Base-by-base conservation (phyloP, 1,140 invertebrate genomes). In the Cyphomyrmex costatus region DNA sequence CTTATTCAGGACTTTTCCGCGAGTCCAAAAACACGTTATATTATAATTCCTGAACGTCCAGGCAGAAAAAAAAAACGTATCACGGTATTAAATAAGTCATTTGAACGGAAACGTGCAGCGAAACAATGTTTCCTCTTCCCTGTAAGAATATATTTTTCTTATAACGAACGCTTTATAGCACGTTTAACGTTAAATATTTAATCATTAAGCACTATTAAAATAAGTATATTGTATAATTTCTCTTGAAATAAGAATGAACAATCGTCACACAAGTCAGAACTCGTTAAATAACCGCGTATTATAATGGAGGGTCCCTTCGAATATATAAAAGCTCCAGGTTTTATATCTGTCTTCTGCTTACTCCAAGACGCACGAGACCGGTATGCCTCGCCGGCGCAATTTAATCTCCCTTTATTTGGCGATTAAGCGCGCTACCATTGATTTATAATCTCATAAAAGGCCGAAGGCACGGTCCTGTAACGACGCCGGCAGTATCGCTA, bases 371-470 rank as follows among this genome's bases (percentile, higher is more conserved):
- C 78, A 70, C 36, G 79, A 82, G 79, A 71, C 79, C 79, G 66
- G 79, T 73, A 82, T 73, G 27, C 68, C 53, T 83, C 68, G 79
- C 14, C 58, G 46, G 61, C 65, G 86, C 88, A 90, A 89, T 90
- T 87, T 88, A 91, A 92, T 89, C 86, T 87, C 78, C 79, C 85
- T 91, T 92, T 91, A 91, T 90, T 89, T 86, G 89, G 84, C 90
- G 89, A 92, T 93, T 90, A 93, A 93, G 85, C 65, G 88, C 87
- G 58, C 73, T 84, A 84, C 42, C 66, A 33, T 92, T 92, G 92
- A 93, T 93, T 93, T 91, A 92, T 86, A 88, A 87, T 93, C 91
- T 93, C 90, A 73, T 92, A 92, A 92, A 92, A 77, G 87, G 71
- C 65, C 71, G 88, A 80, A 89, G 85, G 86, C 51, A 80, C 76